These are phyloP conservation scores for Physella acuta DNA, from an alignment of 1,140 invertebrate genomes.

Conservation along the genomic window DNA sequence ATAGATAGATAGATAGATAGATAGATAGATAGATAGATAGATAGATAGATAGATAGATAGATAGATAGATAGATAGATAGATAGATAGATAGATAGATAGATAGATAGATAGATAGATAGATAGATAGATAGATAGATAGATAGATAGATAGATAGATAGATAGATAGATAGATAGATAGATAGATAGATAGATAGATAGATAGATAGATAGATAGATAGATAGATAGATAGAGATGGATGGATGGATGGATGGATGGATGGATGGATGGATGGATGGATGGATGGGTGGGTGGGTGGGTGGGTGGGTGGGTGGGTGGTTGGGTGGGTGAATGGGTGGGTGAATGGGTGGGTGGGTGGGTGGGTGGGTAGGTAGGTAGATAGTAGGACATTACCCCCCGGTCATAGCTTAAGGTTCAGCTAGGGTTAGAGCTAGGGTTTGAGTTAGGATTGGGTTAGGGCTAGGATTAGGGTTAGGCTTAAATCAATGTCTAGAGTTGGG, in stretches of 20 bases:
- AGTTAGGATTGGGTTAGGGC: no score
- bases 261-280: not conserved
- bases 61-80: constrained; percentile 1
- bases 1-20: not conserved
- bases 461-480: no score
- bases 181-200: constrained; percentile 1
- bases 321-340: not conserved
- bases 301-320: not conserved
- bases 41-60: constrained; percentile 1
- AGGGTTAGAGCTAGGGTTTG: no score
- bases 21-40: constrained; percentile 1
- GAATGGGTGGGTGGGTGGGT: not conserved
- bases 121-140: not conserved
- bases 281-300: not conserved
- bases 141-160: not conserved
- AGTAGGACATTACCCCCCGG: no score
- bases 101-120: not conserved
- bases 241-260: not conserved
- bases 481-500: no score
- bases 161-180: constrained; percentile 1
- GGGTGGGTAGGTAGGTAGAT: not conserved
- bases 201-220: constrained; percentile 1
- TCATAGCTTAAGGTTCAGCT: no score
- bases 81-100: constrained; percentile 1
- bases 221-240: not conserved